A percentile compares a stretch with the other conserved stretches of the same genome.
These are phyloP conservation scores for Sphinx pinastri DNA, from an alignment of 2,888 invertebrate genomes.

Conservation along the genomic window DNA sequence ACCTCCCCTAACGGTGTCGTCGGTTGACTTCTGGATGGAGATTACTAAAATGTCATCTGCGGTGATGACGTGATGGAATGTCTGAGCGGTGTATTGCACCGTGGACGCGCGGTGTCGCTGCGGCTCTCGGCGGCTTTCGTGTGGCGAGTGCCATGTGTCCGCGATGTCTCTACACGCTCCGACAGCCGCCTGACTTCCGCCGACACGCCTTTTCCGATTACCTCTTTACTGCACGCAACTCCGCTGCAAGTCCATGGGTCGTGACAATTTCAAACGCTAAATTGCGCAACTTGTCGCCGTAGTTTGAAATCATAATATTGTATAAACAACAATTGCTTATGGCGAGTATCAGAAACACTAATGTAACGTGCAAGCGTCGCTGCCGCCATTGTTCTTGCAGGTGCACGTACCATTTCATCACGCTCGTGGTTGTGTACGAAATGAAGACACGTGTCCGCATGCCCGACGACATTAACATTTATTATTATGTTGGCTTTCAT, in stretches of 20 bases:
- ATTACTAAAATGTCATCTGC: slow-evolving; percentile 30
- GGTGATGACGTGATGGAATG: slow-evolving; percentile 31
- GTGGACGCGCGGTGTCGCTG: neutral
- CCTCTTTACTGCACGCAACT: slow-evolving; percentile 47
- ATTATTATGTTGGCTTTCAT: slow-evolving; percentile 69
- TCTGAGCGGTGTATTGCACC: slow-evolving; percentile 24
- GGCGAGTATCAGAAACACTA: slow-evolving; percentile 48
- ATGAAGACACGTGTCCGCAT: slow-evolving; percentile 65
- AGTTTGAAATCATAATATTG: slow-evolving; percentile 48
- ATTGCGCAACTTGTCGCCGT: slow-evolving; percentile 33
- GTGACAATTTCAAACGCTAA: slow-evolving; percentile 1
- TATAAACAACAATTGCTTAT: slow-evolving; percentile 44
- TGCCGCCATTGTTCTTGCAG: slow-evolving; percentile 62
- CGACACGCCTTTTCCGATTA: slow-evolving; percentile 60
- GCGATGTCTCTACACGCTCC: slow-evolving; percentile 51
- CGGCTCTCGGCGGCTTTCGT: neutral
- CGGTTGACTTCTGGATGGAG: slow-evolving; percentile 35
- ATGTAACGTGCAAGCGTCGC: slow-evolving; percentile 54
- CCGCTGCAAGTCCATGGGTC: neutral
- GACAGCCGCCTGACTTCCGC: slow-evolving; percentile 52
- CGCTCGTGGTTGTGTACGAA: slow-evolving; percentile 63
- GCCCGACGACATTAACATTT: slow-evolving; percentile 66
- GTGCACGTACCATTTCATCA: slow-evolving; percentile 70
- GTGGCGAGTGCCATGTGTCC: slow-evolving; percentile 31
- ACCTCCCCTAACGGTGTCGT: slow-evolving; percentile 34